Conservation (phyloP, 2,797 vertebrate species). For the Phataginus tricuspis region DNA sequence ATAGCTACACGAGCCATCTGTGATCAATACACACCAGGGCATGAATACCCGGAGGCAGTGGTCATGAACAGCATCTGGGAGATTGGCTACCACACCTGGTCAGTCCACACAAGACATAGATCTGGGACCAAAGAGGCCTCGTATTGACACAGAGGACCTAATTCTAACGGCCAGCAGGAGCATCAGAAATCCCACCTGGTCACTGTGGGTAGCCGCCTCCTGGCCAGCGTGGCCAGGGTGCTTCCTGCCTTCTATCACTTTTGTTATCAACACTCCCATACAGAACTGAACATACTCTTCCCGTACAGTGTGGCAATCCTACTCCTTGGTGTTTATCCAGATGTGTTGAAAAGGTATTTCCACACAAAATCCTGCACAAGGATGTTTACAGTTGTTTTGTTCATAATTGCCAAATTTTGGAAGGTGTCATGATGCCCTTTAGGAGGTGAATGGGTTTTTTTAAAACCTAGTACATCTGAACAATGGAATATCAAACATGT, state of each 20-base stretch:
- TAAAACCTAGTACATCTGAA: too few relatives aligned
- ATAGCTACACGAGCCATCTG: neutral
- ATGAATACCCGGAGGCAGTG: neutral
- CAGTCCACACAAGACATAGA: neutral
- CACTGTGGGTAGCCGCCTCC: neutral
- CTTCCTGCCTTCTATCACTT: neutral
- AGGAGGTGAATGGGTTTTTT: too few relatives aligned
- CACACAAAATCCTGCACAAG: too few relatives aligned
- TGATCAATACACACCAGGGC: neutral
- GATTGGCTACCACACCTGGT: neutral
- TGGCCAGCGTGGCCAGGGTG: neutral
- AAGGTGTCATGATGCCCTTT: too few relatives aligned
- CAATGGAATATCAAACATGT: too few relatives aligned
- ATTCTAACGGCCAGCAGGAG: neutral
- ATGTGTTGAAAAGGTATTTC: too few relatives aligned
- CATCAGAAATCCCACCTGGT: neutral
- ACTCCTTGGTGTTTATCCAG: too few relatives aligned
- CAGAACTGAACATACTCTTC: too few relatives aligned
- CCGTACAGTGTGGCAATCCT: too few relatives aligned
- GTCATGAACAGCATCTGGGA: neutral
- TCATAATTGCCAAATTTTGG: too few relatives aligned
- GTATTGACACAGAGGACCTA: neutral
- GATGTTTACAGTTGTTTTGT: too few relatives aligned
- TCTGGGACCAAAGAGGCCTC: neutral
- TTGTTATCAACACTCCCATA: neutral